These are phyloP conservation scores for Drosophila pectinifera DNA, from an alignment of 1,140 invertebrate genomes.

Conservation along the genomic window DNA sequence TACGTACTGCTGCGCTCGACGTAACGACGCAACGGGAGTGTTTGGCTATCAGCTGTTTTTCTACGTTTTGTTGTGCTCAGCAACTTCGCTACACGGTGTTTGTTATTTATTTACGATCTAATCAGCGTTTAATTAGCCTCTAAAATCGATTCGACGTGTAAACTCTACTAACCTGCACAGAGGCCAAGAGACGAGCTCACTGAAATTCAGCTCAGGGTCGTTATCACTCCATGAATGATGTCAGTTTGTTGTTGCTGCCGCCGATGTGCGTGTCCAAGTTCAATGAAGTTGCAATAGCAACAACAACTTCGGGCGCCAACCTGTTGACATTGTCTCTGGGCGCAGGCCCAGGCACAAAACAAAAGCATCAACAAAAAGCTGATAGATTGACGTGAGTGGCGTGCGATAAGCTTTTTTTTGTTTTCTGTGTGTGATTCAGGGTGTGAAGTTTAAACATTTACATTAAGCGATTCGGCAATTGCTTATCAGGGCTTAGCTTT, in stretches of 20 bases:
- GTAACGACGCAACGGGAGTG: slow-evolving; percentile 22
- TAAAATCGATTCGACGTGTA: slow-evolving; percentile 21
- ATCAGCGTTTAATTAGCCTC: slow-evolving; percentile 22
- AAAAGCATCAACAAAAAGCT: slow-evolving; percentile 6
- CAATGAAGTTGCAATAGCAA: slow-evolving; percentile 53
- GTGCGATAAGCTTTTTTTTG: slow-evolving; percentile 55
- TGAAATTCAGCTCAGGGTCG: slow-evolving; percentile 53
- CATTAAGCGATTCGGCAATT: slow-evolving; percentile 32
- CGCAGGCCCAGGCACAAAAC: slow-evolving; percentile 17
- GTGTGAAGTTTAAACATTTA: slow-evolving; percentile 75
- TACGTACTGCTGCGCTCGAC: slow-evolving; percentile 13
- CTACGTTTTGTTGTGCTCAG: slow-evolving; percentile 60
- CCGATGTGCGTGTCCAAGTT: slow-evolving; percentile 57
- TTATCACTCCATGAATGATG: slow-evolving; percentile 32
- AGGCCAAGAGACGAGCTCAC: neutral
- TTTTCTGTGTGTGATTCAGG: slow-evolving; percentile 31
- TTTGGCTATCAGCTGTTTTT: slow-evolving; percentile 57
- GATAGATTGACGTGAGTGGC: slow-evolving; percentile 38
- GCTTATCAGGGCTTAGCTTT: slow-evolving; percentile 35
- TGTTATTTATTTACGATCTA: slow-evolving; percentile 21
- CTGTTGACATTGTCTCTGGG: slow-evolving; percentile 72
- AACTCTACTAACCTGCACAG: neutral
- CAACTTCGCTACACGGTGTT: slow-evolving; percentile 57
- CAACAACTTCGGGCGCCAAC: slow-evolving; percentile 48
- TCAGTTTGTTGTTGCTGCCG: slow-evolving; percentile 15